A percentile compares a stretch with the other conserved stretches of the same genome.
These are phyloP conservation scores for Toxotes chatareus DNA, from an alignment of 2,113 vertebrate genomes.

Conservation along the genomic window DNA sequence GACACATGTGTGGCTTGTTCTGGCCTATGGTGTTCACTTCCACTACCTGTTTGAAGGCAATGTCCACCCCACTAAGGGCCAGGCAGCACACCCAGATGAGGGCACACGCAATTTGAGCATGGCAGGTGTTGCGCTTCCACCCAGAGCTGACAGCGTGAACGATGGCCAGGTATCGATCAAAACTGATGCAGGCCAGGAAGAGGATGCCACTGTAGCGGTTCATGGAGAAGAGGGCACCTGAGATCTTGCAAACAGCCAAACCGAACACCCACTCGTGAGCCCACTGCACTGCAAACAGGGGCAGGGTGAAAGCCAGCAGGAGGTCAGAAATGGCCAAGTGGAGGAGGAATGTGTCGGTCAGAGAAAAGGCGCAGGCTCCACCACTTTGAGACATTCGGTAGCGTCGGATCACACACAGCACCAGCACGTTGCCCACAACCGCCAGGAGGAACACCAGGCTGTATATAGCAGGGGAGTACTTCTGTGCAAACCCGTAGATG, in stretches of 20 bases:
- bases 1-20: constrained; percentile 58
- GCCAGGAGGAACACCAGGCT: constrained; percentile 81
- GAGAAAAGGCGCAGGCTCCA: constrained; percentile 79
- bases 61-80: constrained; percentile 79
- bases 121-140: constrained; percentile 80
- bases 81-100: constrained; percentile 83
- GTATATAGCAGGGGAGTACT: constrained; percentile 77
- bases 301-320: constrained; percentile 87
- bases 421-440: constrained; percentile 87
- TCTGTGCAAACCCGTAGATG: constrained; percentile 66
- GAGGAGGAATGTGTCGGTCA: constrained; percentile 90
- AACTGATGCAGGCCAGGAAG: constrained; percentile 88
- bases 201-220: constrained; percentile 87
- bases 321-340: constrained; percentile 91
- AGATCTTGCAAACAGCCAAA: constrained; percentile 80
- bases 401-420: constrained; percentile 86
- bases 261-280: constrained; percentile 84
- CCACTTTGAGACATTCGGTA: constrained; percentile 77
- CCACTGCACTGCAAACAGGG: constrained; percentile 87
- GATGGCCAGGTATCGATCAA: constrained; percentile 88
- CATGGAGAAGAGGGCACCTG: constrained; percentile 83
- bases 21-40: accelerated
- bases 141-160: constrained; percentile 81
- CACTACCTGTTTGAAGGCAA: constrained; percentile 76
- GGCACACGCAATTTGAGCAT: constrained; percentile 80